phyloP scores from a whole-genome alignment of 2,888 invertebrate species.

The Acrobasis repandana region DNA sequence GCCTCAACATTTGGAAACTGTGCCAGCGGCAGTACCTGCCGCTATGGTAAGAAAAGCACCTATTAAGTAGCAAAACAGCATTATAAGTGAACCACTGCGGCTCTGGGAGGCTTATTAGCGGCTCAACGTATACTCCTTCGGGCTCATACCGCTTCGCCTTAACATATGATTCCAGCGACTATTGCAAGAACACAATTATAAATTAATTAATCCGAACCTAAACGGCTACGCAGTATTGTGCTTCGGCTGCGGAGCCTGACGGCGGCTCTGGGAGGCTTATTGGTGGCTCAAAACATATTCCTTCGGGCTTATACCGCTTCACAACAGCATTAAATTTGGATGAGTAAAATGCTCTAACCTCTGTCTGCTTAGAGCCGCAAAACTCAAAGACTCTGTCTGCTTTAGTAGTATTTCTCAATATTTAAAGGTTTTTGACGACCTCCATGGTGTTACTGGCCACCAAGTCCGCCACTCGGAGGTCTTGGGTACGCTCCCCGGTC shows the following conservation, averaged over 20 bases:
- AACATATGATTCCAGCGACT: constrained; percentile 87
- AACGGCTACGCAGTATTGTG: too few relatives aligned
- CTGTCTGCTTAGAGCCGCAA: too few relatives aligned
- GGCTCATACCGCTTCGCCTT: constrained; percentile 87
- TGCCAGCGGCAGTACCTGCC: constrained; percentile 97
- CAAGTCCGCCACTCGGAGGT: too few relatives aligned
- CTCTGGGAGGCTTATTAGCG: constrained; percentile 89
- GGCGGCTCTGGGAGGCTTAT: constrained; percentile 88
- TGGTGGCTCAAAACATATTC: constrained; percentile 90
- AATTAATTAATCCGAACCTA: too few relatives aligned
- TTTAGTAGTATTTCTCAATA: too few relatives aligned
- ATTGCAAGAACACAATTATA: constrained; percentile 86
- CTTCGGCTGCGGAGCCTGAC: too few relatives aligned
- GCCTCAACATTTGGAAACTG: constrained; percentile 92
- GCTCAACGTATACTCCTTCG: constrained; percentile 91
- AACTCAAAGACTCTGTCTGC: too few relatives aligned
- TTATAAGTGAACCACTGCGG: constrained; percentile 52
- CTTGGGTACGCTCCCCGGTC: too few relatives aligned
- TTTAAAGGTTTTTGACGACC: too few relatives aligned
- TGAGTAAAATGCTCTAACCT: too few relatives aligned
- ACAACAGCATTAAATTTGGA: neutral
- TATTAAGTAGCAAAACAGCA: neutral
- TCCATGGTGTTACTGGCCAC: too few relatives aligned
- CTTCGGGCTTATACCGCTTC: constrained; percentile 91
- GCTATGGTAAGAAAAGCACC: constrained; percentile 87